Evolutionary conservation across 2,113 vertebrate genomes (phyloP).

Genomic region (Guaruba guarouba): DNA sequence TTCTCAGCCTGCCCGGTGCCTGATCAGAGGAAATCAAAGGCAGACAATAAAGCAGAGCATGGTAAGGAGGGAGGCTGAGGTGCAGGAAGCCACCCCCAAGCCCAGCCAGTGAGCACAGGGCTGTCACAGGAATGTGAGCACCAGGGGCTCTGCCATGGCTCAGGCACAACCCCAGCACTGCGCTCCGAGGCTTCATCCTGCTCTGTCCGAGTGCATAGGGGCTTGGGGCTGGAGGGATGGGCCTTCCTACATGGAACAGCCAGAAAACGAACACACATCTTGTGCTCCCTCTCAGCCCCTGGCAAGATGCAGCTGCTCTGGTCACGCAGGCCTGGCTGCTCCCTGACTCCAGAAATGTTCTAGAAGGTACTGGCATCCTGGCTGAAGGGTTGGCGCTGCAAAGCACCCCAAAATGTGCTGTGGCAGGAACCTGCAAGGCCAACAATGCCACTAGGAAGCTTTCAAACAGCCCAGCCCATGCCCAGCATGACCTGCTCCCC

Average conservation of each 20-base stretch:
- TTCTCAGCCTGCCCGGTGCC: neutral
- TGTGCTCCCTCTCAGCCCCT: neutral
- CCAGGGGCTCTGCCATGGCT: neutral
- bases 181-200: rapidly evolving
- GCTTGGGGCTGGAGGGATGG: neutral
- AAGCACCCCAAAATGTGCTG: neutral
- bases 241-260: neutral
- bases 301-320: neutral
- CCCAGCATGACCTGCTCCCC: neutral
- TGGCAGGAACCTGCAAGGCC: neutral
- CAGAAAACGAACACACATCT: rapidly evolving
- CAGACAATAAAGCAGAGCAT: neutral
- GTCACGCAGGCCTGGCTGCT: neutral
- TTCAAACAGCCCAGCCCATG: neutral
- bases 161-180: neutral
- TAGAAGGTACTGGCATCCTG: neutral
- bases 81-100: neutral
- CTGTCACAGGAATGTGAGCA: neutral
- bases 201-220: rapidly evolving
- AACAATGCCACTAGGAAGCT: neutral
- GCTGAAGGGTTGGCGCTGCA: neutral
- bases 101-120: neutral
- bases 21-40: neutral
- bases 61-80: neutral
- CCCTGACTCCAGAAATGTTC: neutral